Evolutionary conservation across 1,140 invertebrate genomes (phyloP), one percentile per base, ranked within the genome.

Genomic region (Drosophila lowei): DNA sequence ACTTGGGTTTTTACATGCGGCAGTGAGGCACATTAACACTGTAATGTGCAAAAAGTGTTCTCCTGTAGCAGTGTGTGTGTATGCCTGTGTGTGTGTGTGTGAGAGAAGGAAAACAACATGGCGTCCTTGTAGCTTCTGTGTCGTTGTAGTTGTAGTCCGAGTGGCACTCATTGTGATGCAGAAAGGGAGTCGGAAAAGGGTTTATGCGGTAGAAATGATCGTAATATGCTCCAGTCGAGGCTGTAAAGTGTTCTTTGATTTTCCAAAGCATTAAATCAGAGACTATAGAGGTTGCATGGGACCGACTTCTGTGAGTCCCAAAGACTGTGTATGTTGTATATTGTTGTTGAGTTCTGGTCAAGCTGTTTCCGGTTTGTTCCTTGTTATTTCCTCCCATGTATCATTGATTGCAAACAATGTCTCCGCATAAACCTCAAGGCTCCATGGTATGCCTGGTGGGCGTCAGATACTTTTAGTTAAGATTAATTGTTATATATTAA

Each of bases 21-120:
- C 84, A 90, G 85, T 90, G 84, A 90, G 80, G 75, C 89, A 89
- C 89, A 90, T 90, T 90, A 90, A 90, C 89, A 90, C 89, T 86
- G 89, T 90, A 90, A 90, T 90, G 89, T 89, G 89, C 89, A 90
- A 90, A 90, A 85, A 83, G 63, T 72, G 73, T 65, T 74, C 48
- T 48, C 30, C 55, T 42, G 42, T 3, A 38, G 0, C 15, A 16
- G 38, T 41, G 41, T 55, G 46, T 63, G 70, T 77, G 62, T 74
- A 67, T 60, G 11, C 7, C 28, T 60, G 62, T 46, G 16, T 49
- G 50, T 15, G 34, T 41, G 49, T 60, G 43, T 23, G 44, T 11
- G 38, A 16, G 46, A 23, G 41, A 23, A 11, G 54, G 55, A 53
- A 77, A 90, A 75, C 79, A 90, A 86, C 86, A 90, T 90, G 86